A percentile compares a stretch with the other conserved stretches of the same genome.
Evolutionary conservation across 2,797 vertebrate genomes (phyloP).

Genomic region (Hipposideros larvatus): DNA sequence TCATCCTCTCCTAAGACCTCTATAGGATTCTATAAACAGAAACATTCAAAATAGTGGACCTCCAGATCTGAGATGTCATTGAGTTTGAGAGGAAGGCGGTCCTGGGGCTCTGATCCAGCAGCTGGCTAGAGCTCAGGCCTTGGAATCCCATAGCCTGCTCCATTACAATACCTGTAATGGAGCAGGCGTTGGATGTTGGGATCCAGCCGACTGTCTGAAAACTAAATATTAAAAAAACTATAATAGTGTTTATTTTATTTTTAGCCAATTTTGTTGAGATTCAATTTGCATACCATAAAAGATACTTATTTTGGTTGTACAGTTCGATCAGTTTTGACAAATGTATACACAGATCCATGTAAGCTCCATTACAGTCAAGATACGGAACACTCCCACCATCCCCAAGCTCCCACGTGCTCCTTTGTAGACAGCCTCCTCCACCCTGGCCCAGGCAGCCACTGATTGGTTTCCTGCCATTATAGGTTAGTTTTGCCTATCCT

Average conservation of each 20-base stretch:
- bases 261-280: background rate
- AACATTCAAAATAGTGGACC: background rate
- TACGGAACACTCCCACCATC: background rate
- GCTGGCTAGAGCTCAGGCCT: background rate
- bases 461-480: background rate
- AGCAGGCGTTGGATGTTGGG: background rate
- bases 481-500: background rate
- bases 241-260: background rate
- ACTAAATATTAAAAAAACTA: background rate
- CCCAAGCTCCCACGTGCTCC: background rate
- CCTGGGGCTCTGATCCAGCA: background rate
- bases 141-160: background rate
- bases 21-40: background rate
- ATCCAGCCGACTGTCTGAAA: background rate
- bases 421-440: background rate
- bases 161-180: background rate
- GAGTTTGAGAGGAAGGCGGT: background rate
- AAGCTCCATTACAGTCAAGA: background rate
- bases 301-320: background rate
- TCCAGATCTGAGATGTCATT: background rate
- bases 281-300: slow-evolving; percentile 6
- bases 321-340: background rate
- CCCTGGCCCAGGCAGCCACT: background rate
- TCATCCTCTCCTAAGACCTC: background rate
- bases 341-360: background rate